A percentile compares a stretch with the other conserved stretches of the same genome.
phyloP scores from a whole-genome alignment of 2,888 invertebrate genomes.

The Xestia ashworthii region DNA sequence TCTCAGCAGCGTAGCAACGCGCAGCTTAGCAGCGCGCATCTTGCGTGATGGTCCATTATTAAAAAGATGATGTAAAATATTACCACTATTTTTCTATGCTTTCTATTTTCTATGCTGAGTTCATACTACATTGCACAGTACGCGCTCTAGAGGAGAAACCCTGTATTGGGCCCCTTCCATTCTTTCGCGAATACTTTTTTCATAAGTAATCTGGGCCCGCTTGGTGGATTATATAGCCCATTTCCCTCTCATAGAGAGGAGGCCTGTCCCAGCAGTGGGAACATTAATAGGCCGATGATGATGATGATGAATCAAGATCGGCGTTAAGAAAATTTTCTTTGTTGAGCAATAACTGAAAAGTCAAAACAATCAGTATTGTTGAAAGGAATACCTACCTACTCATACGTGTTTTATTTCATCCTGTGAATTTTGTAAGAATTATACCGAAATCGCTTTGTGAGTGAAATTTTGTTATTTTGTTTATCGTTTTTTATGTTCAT shows the following conservation, averaged over 20 bases:
- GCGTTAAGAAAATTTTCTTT: neutral
- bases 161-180: neutral
- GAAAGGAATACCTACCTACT: neutral
- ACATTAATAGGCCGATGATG: too few species aligned
- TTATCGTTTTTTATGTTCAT: conserved; percentile 4
- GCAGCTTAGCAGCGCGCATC: neutral
- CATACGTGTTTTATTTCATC: neutral
- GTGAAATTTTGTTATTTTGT: neutral
- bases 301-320: too few species aligned
- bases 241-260: too few species aligned
- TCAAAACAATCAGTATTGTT: neutral
- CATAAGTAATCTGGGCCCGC: too few species aligned
- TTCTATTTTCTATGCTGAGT: neutral
- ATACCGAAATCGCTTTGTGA: neutral
- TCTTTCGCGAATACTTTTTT: neutral
- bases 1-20: neutral
- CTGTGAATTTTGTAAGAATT: conserved; percentile 11
- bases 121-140: neutral
- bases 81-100: neutral
- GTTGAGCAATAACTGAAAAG: neutral
- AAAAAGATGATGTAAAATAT: neutral
- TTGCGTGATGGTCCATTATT: neutral
- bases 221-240: too few species aligned
- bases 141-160: neutral
- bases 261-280: too few species aligned